Evolutionary conservation across 2,888 invertebrate genomes (phyloP).

Genomic region (Aphidius colemani): DNA sequence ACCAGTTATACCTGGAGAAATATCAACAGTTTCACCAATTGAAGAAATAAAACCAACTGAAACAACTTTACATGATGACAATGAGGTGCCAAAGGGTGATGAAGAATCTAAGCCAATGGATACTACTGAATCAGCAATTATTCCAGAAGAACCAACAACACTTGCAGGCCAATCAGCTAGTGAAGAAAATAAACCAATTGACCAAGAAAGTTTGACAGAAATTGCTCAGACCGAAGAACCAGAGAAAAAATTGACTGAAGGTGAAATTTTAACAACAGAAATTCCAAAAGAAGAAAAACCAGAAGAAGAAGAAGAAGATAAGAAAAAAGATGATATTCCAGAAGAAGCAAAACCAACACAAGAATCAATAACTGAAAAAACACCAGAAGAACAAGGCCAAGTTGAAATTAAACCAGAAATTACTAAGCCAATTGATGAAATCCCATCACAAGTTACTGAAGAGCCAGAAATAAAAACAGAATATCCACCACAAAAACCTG

Average conservation of each 20-base stretch:
- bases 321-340: constrained; percentile 24
- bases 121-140: constrained; percentile 12
- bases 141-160: constrained; percentile 21
- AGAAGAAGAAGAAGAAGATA: constrained; percentile 23
- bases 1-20: constrained; percentile 21
- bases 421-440: constrained; percentile 26
- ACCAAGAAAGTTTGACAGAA: constrained; percentile 24
- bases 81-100: constrained; percentile 18
- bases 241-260: constrained; percentile 15
- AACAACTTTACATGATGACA: constrained; percentile 20
- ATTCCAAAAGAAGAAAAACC: constrained; percentile 12
- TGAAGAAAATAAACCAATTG: constrained; percentile 26
- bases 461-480: constrained; percentile 26
- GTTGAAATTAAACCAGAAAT: constrained; percentile 29
- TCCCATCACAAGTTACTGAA: constrained; percentile 19
- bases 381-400: neutral
- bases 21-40: constrained; percentile 7
- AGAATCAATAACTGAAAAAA: neutral
- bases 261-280: constrained; percentile 2
- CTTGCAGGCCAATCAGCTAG: constrained; percentile 12
- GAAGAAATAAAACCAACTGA: constrained; percentile 26
- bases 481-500: constrained; percentile 41
- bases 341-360: constrained; percentile 24
- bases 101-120: constrained; percentile 26
- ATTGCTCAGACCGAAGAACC: constrained; percentile 25